Base-by-base conservation (phyloP, 2,888 invertebrate genomes). In the Thalpophila matura region DNA sequence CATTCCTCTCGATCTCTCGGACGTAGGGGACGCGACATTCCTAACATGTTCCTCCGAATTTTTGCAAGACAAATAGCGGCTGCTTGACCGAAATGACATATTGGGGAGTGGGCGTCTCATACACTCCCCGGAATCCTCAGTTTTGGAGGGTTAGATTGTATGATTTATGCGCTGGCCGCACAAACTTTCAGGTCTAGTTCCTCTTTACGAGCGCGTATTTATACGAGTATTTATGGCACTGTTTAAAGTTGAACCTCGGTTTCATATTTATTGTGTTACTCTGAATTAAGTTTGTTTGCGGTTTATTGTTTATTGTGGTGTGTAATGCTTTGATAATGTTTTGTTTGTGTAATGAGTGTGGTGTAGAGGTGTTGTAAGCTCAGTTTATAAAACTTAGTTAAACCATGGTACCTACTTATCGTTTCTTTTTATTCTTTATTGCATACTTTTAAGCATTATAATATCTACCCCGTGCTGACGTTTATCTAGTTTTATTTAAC, bases 41-140 rank as follows among this genome's bases (percentile, higher is more conserved):
- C 81, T 87, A 81, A 86, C 86, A 90, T 88, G 90, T 86, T 87
- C 82, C 79, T 86, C 86, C 85, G 89, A 92, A 94, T 94, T 93
- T 93, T 92, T 93, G 92, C 93, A 91, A 93, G 94, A 94, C 92
- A 91, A 91, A 93, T 93, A 86, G 86, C 89, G 88, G 89, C 74
- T 80, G 85, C 89, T 92, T 90, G 93, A 91, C 91, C 91, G 84
- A 90, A 82, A 92, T 93, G 93, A 94, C 94, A 92, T 92, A 93
- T 91, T 91, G 92, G 85, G 86, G 81, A 81, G 78, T 80, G 82
- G 83, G 80, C 79, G 75, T 72, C 83, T 88, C 88, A 90, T 91
- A 88, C 88, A 91, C 89, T 90, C 84, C 80, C 84, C 83, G 87
- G 86, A 86, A 90, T 89, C 86, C 88, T 83, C 83, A 79, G 85